A percentile compares a stretch with the other conserved stretches of the same genome.
These are phyloP conservation scores for Drosophila burlai DNA, from an alignment of 1,140 invertebrate genomes.

Conservation along the genomic window DNA sequence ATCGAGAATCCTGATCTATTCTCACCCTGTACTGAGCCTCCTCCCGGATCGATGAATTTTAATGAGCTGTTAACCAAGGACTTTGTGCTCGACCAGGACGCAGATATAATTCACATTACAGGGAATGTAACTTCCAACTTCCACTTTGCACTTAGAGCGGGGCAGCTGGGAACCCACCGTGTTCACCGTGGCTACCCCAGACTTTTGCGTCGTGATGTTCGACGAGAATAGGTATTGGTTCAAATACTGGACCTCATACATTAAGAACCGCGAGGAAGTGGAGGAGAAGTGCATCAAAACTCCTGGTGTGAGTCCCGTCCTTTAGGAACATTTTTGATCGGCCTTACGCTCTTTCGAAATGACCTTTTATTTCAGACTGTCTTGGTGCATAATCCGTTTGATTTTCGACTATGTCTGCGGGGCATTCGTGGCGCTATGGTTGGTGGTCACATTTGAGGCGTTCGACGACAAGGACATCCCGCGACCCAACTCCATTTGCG, in stretches of 20 bases:
- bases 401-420: conserved; percentile 23
- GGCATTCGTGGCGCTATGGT: conserved; percentile 40
- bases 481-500: conserved; percentile 41
- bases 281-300: conserved; percentile 38
- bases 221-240: conserved; percentile 60
- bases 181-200: conserved; percentile 31
- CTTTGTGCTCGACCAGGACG: conserved; percentile 10
- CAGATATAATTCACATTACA: conserved; percentile 23
- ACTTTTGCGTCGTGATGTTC: conserved; percentile 62
- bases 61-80: conserved; percentile 14
- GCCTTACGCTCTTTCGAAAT: neutral
- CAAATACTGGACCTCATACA: conserved; percentile 52
- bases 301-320: conserved; percentile 47
- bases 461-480: conserved; percentile 42
- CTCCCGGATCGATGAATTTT: conserved; percentile 25
- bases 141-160: conserved; percentile 50
- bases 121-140: conserved; percentile 32
- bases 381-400: conserved; percentile 54
- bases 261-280: conserved; percentile 29
- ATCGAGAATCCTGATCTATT: conserved; percentile 60
- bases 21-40: conserved; percentile 27
- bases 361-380: conserved; percentile 29
- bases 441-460: conserved; percentile 51
- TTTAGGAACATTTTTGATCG: neutral
- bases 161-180: conserved; percentile 66